phyloP scores from a whole-genome alignment of 2,888 invertebrate species.

The Meandrusa payeni region DNA sequence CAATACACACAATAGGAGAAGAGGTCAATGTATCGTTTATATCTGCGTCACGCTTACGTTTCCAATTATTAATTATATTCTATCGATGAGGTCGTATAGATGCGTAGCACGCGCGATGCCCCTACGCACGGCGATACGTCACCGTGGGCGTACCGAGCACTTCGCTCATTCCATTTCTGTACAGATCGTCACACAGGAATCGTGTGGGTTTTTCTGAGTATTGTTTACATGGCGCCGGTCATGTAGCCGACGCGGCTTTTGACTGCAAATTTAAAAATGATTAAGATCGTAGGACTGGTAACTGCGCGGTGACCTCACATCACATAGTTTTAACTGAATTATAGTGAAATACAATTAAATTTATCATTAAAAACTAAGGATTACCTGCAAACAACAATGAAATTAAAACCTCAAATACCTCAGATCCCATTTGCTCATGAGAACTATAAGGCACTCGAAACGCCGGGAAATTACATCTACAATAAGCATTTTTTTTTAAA shows the following conservation, averaged over 20 bases:
- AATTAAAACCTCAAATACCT: too few relatives aligned
- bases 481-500: too few relatives aligned
- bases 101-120: slow-evolving; percentile 54
- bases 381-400: too few relatives aligned
- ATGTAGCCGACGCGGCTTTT: slow-evolving; percentile 25
- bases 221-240: slow-evolving; percentile 34
- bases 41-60: slow-evolving; percentile 62
- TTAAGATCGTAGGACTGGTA: slow-evolving; percentile 1
- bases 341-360: too few relatives aligned
- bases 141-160: slow-evolving; percentile 17
- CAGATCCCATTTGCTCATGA: too few relatives aligned
- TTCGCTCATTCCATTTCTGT: slow-evolving; percentile 28
- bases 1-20: slow-evolving; percentile 30
- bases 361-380: too few relatives aligned
- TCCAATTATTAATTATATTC: slow-evolving; percentile 40
- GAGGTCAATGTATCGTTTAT: slow-evolving; percentile 50
- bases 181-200: slow-evolving; percentile 37
- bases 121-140: slow-evolving; percentile 45
- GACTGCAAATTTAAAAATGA: slow-evolving; percentile 30
- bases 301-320: not conserved
- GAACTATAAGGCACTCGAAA: too few relatives aligned
- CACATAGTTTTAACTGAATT: not conserved
- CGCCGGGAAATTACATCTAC: too few relatives aligned
- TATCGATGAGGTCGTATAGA: slow-evolving; percentile 48
- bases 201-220: slow-evolving; percentile 48